phyloP scores from a whole-genome alignment of 2,888 invertebrate genomes.

The Oxycera nigricornis region DNA sequence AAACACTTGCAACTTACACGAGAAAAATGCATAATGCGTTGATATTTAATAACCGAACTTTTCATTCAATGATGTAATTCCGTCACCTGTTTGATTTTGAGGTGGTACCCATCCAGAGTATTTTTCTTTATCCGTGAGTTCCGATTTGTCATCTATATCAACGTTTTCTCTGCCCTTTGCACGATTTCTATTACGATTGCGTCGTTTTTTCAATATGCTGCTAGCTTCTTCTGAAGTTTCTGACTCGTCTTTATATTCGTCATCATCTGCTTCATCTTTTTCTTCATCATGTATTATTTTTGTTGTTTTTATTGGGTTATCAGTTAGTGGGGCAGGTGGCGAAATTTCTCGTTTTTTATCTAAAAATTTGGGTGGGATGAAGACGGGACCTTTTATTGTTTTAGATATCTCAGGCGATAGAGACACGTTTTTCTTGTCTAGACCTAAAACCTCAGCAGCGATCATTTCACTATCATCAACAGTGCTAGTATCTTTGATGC shows the following conservation, averaged over 20 bases:
- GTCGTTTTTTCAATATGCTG: constrained; percentile 50
- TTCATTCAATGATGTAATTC: constrained; percentile 76
- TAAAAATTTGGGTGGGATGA: constrained; percentile 52
- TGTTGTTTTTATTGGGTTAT: constrained; percentile 50
- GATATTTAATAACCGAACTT: constrained; percentile 82
- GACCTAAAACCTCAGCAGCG: not conserved
- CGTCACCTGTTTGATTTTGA: constrained; percentile 76
- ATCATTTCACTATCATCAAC: not conserved
- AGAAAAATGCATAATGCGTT: no score
- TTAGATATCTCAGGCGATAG: constrained; percentile 8
- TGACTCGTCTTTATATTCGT: constrained; percentile 8
- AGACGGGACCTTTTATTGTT: constrained; percentile 47
- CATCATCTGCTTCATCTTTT: constrained; percentile 24
- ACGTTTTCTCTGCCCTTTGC: constrained; percentile 56
- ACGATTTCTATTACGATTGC: constrained; percentile 56
- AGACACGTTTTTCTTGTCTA: not conserved
- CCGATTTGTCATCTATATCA: constrained; percentile 60
- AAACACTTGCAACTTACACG: no score
- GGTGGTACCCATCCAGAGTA: constrained; percentile 84
- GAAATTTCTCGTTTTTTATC: not conserved
- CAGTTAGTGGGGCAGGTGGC: constrained; percentile 46
- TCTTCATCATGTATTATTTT: not conserved
- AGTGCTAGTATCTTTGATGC: no score
- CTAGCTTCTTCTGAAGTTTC: constrained; percentile 37
- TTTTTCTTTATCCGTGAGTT: constrained; percentile 66